A percentile compares a stretch with the other conserved stretches of the same genome.
Evolutionary conservation across 2,888 invertebrate species (phyloP).

Genomic region (Diarsia brunnea): DNA sequence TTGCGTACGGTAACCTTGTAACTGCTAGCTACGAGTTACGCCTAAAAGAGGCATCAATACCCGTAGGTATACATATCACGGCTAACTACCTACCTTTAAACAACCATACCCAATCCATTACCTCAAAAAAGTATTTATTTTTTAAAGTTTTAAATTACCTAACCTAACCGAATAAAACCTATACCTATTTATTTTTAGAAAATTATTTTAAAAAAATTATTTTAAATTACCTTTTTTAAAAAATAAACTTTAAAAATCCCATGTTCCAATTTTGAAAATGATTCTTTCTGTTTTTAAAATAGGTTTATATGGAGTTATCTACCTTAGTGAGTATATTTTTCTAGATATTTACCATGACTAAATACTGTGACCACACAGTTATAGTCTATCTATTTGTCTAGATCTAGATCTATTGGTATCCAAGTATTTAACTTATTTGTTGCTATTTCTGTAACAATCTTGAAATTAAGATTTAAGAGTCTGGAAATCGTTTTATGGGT

Average conservation of each 20-base stretch:
- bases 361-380: conserved; percentile 10
- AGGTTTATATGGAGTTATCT: neutral
- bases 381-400: conserved; percentile 28
- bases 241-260: neutral
- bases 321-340: neutral
- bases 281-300: neutral
- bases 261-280: neutral
- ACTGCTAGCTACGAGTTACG: conserved; percentile 75
- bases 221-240: neutral
- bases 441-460: conserved; percentile 43
- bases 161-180: no score
- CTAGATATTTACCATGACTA: conserved; percentile 2
- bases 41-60: conserved; percentile 79
- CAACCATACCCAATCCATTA: conserved; percentile 14
- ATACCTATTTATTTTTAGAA: neutral
- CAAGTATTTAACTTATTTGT: conserved; percentile 17
- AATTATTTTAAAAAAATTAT: neutral
- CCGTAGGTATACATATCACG: conserved; percentile 69
- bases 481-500: neutral
- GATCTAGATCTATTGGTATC: conserved; percentile 13
- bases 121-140: neutral
- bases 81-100: conserved; percentile 64
- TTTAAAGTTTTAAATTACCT: neutral
- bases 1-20: conserved; percentile 74
- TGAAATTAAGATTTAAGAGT: conserved; percentile 32